Conservation (phyloP, 2,797 vertebrate genomes). For the Etheostoma perlongum region DNA sequence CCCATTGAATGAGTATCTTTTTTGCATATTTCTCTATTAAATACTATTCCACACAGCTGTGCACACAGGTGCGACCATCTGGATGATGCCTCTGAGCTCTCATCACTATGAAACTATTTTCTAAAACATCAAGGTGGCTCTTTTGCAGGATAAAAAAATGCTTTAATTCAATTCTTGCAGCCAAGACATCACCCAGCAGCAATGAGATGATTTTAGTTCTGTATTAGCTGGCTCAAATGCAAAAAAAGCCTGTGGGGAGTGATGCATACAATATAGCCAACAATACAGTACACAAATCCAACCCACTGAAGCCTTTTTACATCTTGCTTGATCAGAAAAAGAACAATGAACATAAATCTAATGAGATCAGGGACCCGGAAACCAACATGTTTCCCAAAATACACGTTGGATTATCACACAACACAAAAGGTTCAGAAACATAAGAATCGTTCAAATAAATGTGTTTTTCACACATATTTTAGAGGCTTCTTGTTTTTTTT, state of each 20-base stretch:
- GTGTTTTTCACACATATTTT: constrained; percentile 54
- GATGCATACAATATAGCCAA: constrained; percentile 33
- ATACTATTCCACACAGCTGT: constrained; percentile 54
- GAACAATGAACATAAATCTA: constrained; percentile 56
- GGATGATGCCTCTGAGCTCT: constrained; percentile 37
- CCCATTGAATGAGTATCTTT: constrained; percentile 16
- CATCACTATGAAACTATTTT: constrained; percentile 29
- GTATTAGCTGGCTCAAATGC: constrained; percentile 34
- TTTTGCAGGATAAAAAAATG: constrained; percentile 10
- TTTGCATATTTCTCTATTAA: constrained; percentile 47
- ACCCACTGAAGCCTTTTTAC: constrained; percentile 42
- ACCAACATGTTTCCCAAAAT: constrained; percentile 52
- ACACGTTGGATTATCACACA: constrained; percentile 48
- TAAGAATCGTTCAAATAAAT: constrained; percentile 43
- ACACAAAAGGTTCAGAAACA: constrained; percentile 53
- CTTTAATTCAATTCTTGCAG: constrained; percentile 29
- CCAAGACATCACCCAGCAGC: constrained; percentile 44
- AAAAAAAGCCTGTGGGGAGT: constrained; percentile 48
- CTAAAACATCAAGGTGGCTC: constrained; percentile 51
- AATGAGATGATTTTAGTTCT: constrained; percentile 39
- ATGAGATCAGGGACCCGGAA: constrained; percentile 65
- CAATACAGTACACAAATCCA: constrained; percentile 38
- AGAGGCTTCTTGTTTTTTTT: constrained; percentile 46
- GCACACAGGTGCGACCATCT: constrained; percentile 63
- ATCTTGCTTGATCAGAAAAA: constrained; percentile 54